Percentiles rank a stretch among this genome's conserved stretches.
Evolutionary conservation across 2,888 invertebrate species (phyloP).

Genomic region (Trichogramma dendrolimi): DNA sequence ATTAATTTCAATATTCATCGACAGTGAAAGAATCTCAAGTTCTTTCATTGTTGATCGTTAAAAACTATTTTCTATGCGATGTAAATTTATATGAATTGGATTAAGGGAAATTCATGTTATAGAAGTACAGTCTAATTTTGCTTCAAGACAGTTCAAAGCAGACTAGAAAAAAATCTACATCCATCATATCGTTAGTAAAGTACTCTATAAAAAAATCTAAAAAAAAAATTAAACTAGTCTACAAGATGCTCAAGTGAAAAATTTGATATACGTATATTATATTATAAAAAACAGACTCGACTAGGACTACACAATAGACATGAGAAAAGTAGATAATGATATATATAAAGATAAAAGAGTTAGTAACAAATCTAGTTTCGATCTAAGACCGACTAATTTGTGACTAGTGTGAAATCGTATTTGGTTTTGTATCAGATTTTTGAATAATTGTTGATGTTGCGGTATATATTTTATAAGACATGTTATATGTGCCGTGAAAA

Average conservation of each 20-base stretch:
- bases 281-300: slow-evolving; percentile 6
- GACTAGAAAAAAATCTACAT: slow-evolving; percentile 20
- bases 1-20: background rate
- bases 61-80: background rate
- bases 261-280: slow-evolving; percentile 4
- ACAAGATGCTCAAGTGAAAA: slow-evolving; percentile 26
- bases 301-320: slow-evolving; percentile 18
- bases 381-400: slow-evolving; percentile 37
- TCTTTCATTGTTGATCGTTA: slow-evolving; percentile 9
- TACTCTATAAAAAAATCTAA: slow-evolving; percentile 11
- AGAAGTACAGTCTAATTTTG: slow-evolving; percentile 19
- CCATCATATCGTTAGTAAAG: slow-evolving; percentile 8
- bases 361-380: slow-evolving; percentile 28
- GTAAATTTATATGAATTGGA: background rate
- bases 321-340: slow-evolving; percentile 24
- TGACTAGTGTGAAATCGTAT: slow-evolving; percentile 18
- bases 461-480: slow-evolving; percentile 6
- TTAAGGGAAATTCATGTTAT: slow-evolving; percentile 4
- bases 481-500: background rate
- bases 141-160: slow-evolving; percentile 26
- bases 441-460: slow-evolving; percentile 6
- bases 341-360: slow-evolving; percentile 21
- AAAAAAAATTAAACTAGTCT: slow-evolving; percentile 23
- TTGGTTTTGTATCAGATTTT: slow-evolving; percentile 18
- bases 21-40: slow-evolving; percentile 11